Conservation (phyloP, 1,140 invertebrate genomes). For the Tetranychus cinnabarinus region DNA sequence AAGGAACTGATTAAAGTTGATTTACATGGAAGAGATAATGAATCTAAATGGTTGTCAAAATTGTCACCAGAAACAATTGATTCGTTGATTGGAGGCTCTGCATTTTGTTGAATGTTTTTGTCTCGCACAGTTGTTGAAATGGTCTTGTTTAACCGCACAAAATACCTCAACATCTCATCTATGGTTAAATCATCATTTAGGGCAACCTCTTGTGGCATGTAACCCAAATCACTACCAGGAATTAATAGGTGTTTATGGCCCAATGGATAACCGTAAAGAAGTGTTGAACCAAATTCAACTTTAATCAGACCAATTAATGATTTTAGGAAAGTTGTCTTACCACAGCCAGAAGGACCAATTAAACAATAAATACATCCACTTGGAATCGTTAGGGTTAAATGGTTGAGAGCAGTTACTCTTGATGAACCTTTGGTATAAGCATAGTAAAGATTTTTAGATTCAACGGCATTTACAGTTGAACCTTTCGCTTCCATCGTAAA, state of each 20-base stretch:
- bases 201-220: conserved; percentile 19
- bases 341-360: conserved; percentile 10
- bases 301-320: conserved; percentile 3
- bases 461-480: no score
- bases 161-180: conserved; percentile 20
- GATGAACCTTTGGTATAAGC: neutral
- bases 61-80: no score
- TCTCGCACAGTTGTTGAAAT: no score
- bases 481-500: no score
- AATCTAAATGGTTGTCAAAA: no score
- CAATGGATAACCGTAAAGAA: conserved; percentile 1
- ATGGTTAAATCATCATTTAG: conserved; percentile 22
- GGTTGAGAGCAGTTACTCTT: neutral
- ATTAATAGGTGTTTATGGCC: conserved; percentile 7
- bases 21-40: conserved; percentile 28
- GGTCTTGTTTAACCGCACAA: conserved; percentile 10
- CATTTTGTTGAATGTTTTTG: no score
- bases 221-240: conserved; percentile 23
- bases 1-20: conserved; percentile 13
- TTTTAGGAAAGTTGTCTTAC: conserved; percentile 9
- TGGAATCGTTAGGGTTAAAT: neutral
- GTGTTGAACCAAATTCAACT: conserved; percentile 2
- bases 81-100: no score
- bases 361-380: conserved; percentile 8
- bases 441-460: no score